A percentile compares a stretch with the other conserved stretches of the same genome.
Evolutionary conservation across 2,888 invertebrate genomes (phyloP).

Genomic region (Rambutsinella grinnellia): DNA sequence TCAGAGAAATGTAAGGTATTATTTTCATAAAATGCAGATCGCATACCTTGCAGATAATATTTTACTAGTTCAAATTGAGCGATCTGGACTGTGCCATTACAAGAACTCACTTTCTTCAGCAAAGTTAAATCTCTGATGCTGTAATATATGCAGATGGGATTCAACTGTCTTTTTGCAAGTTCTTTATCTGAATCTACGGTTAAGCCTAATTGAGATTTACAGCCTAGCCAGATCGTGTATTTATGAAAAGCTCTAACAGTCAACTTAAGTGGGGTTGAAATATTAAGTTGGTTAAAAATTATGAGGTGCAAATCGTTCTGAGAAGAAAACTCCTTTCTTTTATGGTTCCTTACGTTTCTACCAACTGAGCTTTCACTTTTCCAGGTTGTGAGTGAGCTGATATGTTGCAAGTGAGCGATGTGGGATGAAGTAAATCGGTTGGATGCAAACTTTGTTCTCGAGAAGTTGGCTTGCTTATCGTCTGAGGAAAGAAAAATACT

Average conservation of each 20-base stretch:
- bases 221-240: constrained; percentile 17
- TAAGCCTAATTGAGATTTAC: background rate
- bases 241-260: no score
- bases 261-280: no score
- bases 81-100: background rate
- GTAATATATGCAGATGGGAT: background rate
- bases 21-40: background rate
- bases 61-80: background rate
- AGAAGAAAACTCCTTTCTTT: background rate
- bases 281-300: background rate
- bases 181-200: no score
- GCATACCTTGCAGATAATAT: background rate
- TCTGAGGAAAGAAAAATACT: no score
- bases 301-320: constrained; percentile 26
- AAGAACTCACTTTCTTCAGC: background rate
- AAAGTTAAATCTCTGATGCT: background rate
- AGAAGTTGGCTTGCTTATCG: no score
- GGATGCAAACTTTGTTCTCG: no score
- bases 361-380: no score
- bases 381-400: background rate
- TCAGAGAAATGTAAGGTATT: background rate
- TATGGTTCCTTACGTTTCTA: no score
- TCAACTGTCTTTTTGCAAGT: background rate
- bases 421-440: constrained; percentile 16
- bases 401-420: constrained; percentile 30